Evolutionary conservation across 2,888 invertebrate species (phyloP).

Genomic region (Andrena hattorfiana): DNA sequence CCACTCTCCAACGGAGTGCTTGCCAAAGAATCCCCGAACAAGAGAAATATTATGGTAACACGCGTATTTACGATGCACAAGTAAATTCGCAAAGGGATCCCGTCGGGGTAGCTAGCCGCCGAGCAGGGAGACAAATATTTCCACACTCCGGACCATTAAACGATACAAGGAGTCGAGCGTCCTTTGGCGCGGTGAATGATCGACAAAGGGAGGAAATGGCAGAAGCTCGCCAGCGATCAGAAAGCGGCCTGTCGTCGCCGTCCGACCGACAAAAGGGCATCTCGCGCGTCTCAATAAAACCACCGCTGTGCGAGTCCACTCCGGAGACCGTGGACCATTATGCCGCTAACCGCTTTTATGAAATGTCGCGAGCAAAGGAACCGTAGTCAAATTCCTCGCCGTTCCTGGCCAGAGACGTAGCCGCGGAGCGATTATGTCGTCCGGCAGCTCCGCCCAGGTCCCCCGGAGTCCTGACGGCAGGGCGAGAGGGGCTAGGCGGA

Average conservation of each 20-base stretch:
- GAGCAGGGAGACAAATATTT: constrained; percentile 38
- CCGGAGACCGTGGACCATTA: constrained; percentile 34
- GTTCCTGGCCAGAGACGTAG: constrained; percentile 3
- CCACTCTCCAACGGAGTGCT: background rate
- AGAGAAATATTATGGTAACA: background rate
- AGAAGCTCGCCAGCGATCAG: constrained; percentile 22
- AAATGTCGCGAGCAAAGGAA: constrained; percentile 48
- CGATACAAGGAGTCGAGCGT: constrained; percentile 10
- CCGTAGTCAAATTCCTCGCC: constrained; percentile 39
- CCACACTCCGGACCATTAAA: constrained; percentile 44
- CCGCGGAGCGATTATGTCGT: constrained; percentile 59
- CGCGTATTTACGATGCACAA: background rate
- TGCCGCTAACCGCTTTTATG: constrained; percentile 42
- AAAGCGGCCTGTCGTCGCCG: constrained; percentile 37
- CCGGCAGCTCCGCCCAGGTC: constrained; percentile 64
- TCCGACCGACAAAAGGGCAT: constrained; percentile 38
- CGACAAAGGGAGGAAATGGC: constrained; percentile 31
- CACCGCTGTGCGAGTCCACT: constrained; percentile 28
- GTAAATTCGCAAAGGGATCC: background rate
- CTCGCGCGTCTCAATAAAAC: constrained; percentile 53
- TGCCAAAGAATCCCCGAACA: background rate
- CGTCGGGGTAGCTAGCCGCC: background rate
- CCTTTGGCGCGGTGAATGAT: constrained; percentile 6
- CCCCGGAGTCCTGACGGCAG: constrained; percentile 11
- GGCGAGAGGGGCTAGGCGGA: background rate